phyloP scores from a whole-genome alignment of 2,888 invertebrate genomes.

The Agrilus mali region DNA sequence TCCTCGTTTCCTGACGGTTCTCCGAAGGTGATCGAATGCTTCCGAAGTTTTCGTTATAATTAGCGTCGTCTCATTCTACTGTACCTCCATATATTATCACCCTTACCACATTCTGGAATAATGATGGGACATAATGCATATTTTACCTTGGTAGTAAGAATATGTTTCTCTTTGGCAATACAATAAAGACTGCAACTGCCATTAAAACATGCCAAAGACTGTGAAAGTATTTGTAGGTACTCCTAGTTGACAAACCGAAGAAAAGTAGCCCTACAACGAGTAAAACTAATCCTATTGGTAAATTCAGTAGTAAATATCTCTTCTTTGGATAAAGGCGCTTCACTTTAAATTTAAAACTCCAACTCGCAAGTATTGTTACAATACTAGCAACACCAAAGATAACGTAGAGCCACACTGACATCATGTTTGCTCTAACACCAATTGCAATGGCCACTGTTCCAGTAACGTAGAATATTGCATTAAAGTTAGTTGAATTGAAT shows the following conservation, averaged over 20 bases:
- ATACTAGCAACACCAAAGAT: constrained; percentile 61
- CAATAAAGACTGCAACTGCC: constrained; percentile 67
- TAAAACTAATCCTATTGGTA: constrained; percentile 57
- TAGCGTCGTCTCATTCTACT: too few relatives aligned
- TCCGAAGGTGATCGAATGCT: too few relatives aligned
- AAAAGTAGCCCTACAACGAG: constrained; percentile 62
- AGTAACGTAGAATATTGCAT: constrained; percentile 54
- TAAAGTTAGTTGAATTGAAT: constrained; percentile 45
- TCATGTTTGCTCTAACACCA: constrained; percentile 70
- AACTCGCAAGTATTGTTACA: constrained; percentile 52
- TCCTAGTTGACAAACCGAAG: constrained; percentile 73
- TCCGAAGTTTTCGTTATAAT: too few relatives aligned
- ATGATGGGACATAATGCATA: too few relatives aligned
- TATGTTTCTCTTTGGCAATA: constrained; percentile 59
- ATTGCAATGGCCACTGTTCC: constrained; percentile 71
- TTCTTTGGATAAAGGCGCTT: constrained; percentile 47
- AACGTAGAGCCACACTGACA: constrained; percentile 66
- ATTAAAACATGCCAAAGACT: constrained; percentile 83
- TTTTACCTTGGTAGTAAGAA: constrained; percentile 26
- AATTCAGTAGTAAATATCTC: constrained; percentile 45
- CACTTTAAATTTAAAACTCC: constrained; percentile 56
- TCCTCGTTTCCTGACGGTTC: too few relatives aligned
- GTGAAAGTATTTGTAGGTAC: constrained; percentile 81
- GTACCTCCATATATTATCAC: too few relatives aligned
- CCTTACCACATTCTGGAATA: too few relatives aligned